phyloP scores from a whole-genome alignment of 1,140 invertebrate genomes.

The Amyelois transitella region DNA sequence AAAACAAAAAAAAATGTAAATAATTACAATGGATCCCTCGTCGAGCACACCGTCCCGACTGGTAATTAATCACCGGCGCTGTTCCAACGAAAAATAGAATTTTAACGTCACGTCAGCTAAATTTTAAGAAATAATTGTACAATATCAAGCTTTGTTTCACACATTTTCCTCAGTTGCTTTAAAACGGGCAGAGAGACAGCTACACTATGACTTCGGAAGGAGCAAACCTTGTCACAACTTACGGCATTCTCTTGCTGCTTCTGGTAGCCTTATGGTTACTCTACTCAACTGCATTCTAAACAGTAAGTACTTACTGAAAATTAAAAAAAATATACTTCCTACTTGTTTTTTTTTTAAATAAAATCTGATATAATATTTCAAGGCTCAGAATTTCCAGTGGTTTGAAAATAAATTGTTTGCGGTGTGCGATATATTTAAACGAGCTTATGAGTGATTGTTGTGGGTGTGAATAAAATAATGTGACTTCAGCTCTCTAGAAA shows the following conservation, averaged over 20 bases:
- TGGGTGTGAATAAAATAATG: background rate
- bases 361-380: background rate
- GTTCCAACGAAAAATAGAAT: constrained; percentile 50
- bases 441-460: background rate
- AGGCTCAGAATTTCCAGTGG: background rate
- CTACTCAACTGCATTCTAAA: constrained; percentile 56
- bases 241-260: constrained; percentile 53
- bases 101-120: constrained; percentile 33
- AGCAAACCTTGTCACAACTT: constrained; percentile 51
- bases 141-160: constrained; percentile 26
- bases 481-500: too few species aligned
- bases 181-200: constrained; percentile 24
- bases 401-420: background rate
- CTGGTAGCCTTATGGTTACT: constrained; percentile 54
- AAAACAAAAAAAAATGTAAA: constrained; percentile 14
- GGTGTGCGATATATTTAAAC: background rate
- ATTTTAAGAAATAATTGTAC: constrained; percentile 21
- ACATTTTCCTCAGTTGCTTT: constrained; percentile 27
- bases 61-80: constrained; percentile 49
- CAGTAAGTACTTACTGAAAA: constrained; percentile 25
- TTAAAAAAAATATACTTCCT: background rate
- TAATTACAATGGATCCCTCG: constrained; percentile 1
- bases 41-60: constrained; percentile 29
- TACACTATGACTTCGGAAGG: constrained; percentile 51
- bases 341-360: background rate